Conservation (phyloP, 2,888 invertebrate species). For the Trissolcus japonicus region DNA sequence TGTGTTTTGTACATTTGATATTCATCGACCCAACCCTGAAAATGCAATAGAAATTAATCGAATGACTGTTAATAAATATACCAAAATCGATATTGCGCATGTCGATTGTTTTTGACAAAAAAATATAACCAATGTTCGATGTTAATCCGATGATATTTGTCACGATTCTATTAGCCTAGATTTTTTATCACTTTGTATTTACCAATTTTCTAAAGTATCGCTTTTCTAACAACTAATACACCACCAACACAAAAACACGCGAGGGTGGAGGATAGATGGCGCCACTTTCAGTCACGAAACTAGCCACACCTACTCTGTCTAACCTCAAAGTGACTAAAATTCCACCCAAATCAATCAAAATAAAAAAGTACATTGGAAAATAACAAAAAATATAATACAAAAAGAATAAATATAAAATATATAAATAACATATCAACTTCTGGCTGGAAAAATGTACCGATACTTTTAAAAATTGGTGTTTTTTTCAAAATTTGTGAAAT, state of each 20-base stretch:
- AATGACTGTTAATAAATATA: conserved; percentile 29
- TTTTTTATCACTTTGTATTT: background rate
- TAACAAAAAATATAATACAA: too few relatives aligned
- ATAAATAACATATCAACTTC: background rate
- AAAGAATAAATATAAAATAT: background rate
- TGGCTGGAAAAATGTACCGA: background rate
- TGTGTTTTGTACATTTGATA: too few relatives aligned
- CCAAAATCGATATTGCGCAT: conserved; percentile 14
- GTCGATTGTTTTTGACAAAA: conserved; percentile 16
- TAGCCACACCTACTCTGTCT: background rate
- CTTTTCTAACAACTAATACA: too few relatives aligned
- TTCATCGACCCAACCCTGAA: conserved; percentile 29
- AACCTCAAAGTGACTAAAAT: too few relatives aligned
- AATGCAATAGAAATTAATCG: conserved; percentile 20
- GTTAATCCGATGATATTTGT: conserved; percentile 47
- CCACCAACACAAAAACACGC: too few relatives aligned
- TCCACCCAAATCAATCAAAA: too few relatives aligned
- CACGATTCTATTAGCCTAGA: conserved; percentile 12
- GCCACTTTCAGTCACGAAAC: background rate
- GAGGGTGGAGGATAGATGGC: too few relatives aligned
- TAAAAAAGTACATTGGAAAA: too few relatives aligned
- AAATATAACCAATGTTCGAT: conserved; percentile 50
- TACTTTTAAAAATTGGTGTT: background rate
- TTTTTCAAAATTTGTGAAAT: background rate
- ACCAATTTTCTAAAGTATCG: too few relatives aligned